Conservation (phyloP, 2,113 vertebrate species). For the Arothron firmamentum region DNA sequence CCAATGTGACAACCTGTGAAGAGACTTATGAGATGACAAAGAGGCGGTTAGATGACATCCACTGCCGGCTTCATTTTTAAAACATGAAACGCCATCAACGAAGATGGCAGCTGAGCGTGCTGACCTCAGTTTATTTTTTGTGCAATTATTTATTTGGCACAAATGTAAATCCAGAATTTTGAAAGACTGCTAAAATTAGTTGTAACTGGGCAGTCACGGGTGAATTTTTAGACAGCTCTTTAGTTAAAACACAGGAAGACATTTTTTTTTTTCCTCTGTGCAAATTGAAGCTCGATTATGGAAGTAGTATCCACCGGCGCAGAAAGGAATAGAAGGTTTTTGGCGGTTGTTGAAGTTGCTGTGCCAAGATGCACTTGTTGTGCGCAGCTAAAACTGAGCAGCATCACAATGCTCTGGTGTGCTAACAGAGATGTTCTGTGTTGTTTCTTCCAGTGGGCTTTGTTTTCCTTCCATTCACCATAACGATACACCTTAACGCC, state of each 20-base stretch:
- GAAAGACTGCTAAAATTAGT: background rate
- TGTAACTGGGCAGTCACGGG: background rate
- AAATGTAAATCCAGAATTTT: too few relatives aligned
- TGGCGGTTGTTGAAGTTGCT: slow-evolving; percentile 26
- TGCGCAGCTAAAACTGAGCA: slow-evolving; percentile 17
- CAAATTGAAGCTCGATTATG: background rate
- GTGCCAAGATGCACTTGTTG: slow-evolving; percentile 43
- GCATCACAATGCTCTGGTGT: slow-evolving; percentile 14
- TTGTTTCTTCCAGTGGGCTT: slow-evolving; percentile 1
- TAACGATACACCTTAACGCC: too few relatives aligned
- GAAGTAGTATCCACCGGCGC: slow-evolving; percentile 19
- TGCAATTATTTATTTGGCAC: background rate
- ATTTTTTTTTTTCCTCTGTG: too few relatives aligned
- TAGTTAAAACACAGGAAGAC: too few relatives aligned
- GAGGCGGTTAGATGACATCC: slow-evolving; percentile 62
- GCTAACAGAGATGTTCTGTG: background rate
- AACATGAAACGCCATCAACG: slow-evolving; percentile 50
- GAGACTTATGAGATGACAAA: slow-evolving; percentile 62
- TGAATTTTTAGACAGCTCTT: background rate
- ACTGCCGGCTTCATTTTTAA: slow-evolving; percentile 60
- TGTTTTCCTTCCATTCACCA: slow-evolving; percentile 12
- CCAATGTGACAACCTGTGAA: slow-evolving; percentile 65
- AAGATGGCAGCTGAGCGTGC: slow-evolving; percentile 31
- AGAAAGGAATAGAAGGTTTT: slow-evolving; percentile 18
- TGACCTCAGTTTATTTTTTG: slow-evolving; percentile 27